Percentiles rank a stretch among this genome's conserved stretches.
Conservation (phyloP, 2,888 invertebrate genomes). For the Meiosimyza decipiens region DNA sequence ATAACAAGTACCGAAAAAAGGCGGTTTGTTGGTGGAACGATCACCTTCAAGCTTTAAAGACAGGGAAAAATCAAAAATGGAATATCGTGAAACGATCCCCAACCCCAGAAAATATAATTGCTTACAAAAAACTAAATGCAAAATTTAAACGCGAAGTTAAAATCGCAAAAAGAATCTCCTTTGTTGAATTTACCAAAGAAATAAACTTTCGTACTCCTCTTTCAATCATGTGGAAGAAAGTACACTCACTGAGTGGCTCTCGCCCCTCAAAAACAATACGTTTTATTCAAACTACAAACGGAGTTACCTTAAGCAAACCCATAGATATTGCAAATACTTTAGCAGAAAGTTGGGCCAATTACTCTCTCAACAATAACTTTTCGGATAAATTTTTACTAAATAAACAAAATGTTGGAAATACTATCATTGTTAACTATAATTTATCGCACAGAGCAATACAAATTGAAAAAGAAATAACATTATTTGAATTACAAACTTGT, state of each 20-base stretch:
- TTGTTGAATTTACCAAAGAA: conserved; percentile 18
- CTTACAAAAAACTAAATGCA: conserved; percentile 32
- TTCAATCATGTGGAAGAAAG: conserved; percentile 27
- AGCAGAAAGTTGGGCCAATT: neutral
- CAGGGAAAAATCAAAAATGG: too few relatives aligned
- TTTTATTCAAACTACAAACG: conserved; percentile 2
- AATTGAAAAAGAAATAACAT: neutral
- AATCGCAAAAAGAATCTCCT: conserved; percentile 17
- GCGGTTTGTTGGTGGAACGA: too few relatives aligned
- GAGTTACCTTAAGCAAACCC: neutral
- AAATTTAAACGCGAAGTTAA: conserved; percentile 31
- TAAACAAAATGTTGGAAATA: neutral
- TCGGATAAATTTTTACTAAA: neutral
- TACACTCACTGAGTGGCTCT: conserved; percentile 26
- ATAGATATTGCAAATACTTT: neutral
- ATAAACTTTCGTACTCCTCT: neutral
- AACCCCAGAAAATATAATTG: conserved; percentile 23
- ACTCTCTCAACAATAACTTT: neutral
- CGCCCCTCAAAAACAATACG: conserved; percentile 6
- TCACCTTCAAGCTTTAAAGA: too few relatives aligned
- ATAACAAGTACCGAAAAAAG: too few relatives aligned
- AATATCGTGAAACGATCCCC: conserved; percentile 2
- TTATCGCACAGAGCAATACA: neutral
- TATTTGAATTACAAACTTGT: neutral
- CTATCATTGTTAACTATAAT: too few relatives aligned